A percentile compares a stretch with the other conserved stretches of the same genome.
phyloP scores from a whole-genome alignment of 2,888 invertebrate species.

The Mycalesis mineus region DNA sequence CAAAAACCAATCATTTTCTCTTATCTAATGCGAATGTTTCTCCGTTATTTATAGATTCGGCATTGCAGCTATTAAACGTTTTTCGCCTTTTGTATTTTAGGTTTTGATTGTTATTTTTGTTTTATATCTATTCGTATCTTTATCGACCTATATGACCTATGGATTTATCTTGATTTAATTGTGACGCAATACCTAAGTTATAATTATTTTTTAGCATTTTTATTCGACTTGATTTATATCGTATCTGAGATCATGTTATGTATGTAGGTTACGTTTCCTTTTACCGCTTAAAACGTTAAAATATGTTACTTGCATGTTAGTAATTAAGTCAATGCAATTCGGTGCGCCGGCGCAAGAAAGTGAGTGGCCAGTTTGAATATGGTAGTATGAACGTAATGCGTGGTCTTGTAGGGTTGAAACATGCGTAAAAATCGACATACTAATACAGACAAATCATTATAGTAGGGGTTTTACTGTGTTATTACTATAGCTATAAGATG shows the following conservation, averaged over 20 bases:
- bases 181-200: too few species aligned
- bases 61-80: not conserved
- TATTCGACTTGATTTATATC: not conserved
- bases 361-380: conserved; percentile 63
- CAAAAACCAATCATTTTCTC: conserved; percentile 5
- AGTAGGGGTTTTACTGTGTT: too few species aligned
- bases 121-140: too few species aligned
- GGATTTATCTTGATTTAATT: too few species aligned
- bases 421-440: too few species aligned
- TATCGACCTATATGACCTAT: too few species aligned
- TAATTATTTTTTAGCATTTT: not conserved
- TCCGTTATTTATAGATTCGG: not conserved
- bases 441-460: too few species aligned
- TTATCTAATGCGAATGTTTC: not conserved
- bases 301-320: conserved; percentile 33
- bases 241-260: not conserved
- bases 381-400: conserved; percentile 51
- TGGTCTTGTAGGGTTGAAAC: conserved; percentile 29
- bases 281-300: conserved; percentile 25
- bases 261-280: conserved; percentile 28
- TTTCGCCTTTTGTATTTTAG: not conserved
- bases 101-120: too few species aligned
- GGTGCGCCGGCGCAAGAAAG: conserved; percentile 60
- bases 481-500: too few species aligned
- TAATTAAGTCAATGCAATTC: conserved; percentile 60